Conservation (phyloP, 2,113 vertebrate genomes). For the Cyanoderma ruficeps region DNA sequence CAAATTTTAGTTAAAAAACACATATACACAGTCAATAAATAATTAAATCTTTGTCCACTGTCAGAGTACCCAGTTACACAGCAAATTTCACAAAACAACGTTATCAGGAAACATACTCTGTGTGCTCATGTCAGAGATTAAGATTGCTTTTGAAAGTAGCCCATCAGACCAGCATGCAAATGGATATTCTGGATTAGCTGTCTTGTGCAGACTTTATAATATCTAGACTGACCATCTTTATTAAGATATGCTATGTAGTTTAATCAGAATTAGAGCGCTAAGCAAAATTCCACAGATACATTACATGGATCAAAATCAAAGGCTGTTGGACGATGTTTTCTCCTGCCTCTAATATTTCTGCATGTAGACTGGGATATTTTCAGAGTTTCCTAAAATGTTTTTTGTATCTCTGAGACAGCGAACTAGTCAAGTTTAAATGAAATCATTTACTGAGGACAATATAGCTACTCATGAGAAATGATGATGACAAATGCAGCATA, state of each 20-base stretch:
- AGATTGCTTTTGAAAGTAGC: not conserved
- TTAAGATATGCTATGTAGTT: not conserved
- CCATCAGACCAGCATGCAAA: not conserved
- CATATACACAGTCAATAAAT: not conserved
- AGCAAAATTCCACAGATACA: not conserved
- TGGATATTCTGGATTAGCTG: not conserved
- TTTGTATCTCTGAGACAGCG: not conserved
- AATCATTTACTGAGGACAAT: not conserved
- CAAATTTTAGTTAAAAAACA: not conserved
- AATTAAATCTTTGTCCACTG: not conserved
- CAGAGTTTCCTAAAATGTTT: not conserved
- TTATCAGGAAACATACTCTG: not conserved
- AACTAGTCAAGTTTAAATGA: not conserved
- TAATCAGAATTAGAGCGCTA: not conserved
- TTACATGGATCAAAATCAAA: not conserved
- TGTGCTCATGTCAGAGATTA: not conserved
- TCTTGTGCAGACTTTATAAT: not conserved
- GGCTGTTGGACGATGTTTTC: not conserved
- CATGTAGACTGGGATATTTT: not conserved
- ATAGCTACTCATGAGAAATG: not conserved
- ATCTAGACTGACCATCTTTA: not conserved
- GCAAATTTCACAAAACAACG: not conserved
- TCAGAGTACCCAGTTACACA: not conserved
- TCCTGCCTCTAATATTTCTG: not conserved
- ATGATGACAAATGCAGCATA: not conserved